Evolutionary conservation across 2,113 vertebrate species (phyloP).

Genomic region (Pampusana beccarii): DNA sequence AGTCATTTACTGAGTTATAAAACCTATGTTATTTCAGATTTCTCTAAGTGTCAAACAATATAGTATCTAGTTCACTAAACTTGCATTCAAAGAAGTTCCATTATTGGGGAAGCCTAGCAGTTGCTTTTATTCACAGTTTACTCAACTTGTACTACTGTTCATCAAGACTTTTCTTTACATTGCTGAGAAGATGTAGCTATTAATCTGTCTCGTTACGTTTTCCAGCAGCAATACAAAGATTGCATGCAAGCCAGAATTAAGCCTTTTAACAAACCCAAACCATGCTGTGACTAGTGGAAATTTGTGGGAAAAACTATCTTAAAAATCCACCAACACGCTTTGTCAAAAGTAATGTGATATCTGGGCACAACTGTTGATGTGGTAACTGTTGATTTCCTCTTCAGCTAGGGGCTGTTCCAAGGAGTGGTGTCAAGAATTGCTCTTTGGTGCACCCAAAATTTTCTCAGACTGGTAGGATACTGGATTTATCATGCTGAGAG

Average conservation of each 20-base stretch:
- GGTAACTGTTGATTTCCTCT: background rate
- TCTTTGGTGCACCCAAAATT: background rate
- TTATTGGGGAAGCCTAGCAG: background rate
- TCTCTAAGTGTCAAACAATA: background rate
- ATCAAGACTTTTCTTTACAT: background rate
- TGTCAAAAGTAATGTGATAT: background rate
- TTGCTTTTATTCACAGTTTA: background rate
- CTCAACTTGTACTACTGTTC: background rate
- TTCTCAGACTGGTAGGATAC: background rate
- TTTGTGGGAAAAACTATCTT: background rate
- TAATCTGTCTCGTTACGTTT: background rate
- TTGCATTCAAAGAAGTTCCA: background rate
- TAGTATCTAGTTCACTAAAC: background rate
- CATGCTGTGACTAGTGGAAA: background rate
- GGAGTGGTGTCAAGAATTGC: background rate
- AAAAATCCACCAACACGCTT: background rate
- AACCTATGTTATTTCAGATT: background rate
- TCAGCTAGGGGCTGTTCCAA: background rate
- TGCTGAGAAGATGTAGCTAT: background rate
- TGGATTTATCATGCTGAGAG: background rate
- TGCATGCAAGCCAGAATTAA: background rate
- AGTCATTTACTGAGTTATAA: background rate
- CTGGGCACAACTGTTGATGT: background rate
- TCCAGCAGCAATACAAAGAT: background rate
- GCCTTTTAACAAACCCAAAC: background rate